phyloP scores from a whole-genome alignment of 2,888 invertebrate genomes.

The Chymomyza amoena region DNA sequence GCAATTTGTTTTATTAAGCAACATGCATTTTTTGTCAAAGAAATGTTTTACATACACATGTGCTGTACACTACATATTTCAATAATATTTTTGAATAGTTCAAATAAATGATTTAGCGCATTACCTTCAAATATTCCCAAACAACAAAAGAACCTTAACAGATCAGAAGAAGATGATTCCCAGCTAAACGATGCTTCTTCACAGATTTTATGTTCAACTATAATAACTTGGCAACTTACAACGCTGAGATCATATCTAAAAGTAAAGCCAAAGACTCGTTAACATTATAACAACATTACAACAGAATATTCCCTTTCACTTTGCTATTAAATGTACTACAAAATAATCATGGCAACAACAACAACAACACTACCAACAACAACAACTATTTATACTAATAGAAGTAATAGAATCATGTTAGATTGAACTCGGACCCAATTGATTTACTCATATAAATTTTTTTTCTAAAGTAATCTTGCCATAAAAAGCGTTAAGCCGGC shows the following conservation, averaged over 20 bases:
- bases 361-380: not conserved
- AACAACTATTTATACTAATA: not conserved
- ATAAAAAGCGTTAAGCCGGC: slow-evolving; percentile 30
- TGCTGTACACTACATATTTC: no score
- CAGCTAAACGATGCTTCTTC: slow-evolving; percentile 40
- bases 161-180: not conserved
- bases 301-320: not conserved
- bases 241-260: slow-evolving; percentile 54
- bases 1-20: no score
- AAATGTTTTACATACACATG: no score
- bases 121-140: not conserved
- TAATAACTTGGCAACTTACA: slow-evolving; percentile 44
- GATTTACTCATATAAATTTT: slow-evolving; percentile 4
- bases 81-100: no score
- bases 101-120: not conserved
- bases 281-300: not conserved
- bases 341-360: not conserved
- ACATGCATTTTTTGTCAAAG: no score
- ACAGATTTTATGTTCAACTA: slow-evolving; percentile 41
- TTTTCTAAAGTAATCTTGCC: slow-evolving; percentile 41
- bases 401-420: not conserved
- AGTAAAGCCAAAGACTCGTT: slow-evolving; percentile 27
- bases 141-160: not conserved
- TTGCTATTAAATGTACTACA: slow-evolving; percentile 3
- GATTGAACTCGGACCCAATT: not conserved